These are phyloP conservation scores for Orchesella cincta DNA, from an alignment of 1,140 invertebrate genomes.

Conservation along the genomic window DNA sequence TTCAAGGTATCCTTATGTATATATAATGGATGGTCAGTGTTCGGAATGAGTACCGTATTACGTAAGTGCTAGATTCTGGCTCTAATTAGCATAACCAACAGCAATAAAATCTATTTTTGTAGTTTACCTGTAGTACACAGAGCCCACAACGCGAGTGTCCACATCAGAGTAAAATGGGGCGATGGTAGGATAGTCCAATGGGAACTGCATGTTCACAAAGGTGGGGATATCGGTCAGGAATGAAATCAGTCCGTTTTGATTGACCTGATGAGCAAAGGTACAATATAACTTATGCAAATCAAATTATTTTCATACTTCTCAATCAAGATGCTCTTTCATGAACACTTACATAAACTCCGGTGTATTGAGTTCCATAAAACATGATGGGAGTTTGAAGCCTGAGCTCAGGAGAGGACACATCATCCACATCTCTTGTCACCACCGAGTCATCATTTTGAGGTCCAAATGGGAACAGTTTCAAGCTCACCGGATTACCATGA, in stretches of 20 bases:
- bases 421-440: constrained; percentile 52
- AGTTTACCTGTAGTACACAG: constrained; percentile 70
- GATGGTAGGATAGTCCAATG: constrained; percentile 84
- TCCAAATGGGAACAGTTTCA: constrained; percentile 22
- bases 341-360: constrained; percentile 72
- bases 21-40: background rate
- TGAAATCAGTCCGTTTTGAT: constrained; percentile 87
- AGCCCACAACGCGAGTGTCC: constrained; percentile 73
- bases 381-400: constrained; percentile 66
- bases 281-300: background rate
- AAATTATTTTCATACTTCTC: background rate
- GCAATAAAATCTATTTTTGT: background rate
- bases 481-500: constrained; percentile 10
- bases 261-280: constrained; percentile 69
- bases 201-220: constrained; percentile 85
- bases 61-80: constrained; percentile 1
- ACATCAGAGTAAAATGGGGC: constrained; percentile 89
- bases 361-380: constrained; percentile 72
- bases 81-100: background rate
- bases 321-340: background rate
- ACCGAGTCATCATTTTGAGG: background rate
- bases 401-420: constrained; percentile 58
- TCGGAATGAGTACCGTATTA: background rate
- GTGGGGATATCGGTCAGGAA: constrained; percentile 80
- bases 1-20: background rate